Conservation (phyloP, 2,888 invertebrate genomes). For the Ochropleura plecta region DNA sequence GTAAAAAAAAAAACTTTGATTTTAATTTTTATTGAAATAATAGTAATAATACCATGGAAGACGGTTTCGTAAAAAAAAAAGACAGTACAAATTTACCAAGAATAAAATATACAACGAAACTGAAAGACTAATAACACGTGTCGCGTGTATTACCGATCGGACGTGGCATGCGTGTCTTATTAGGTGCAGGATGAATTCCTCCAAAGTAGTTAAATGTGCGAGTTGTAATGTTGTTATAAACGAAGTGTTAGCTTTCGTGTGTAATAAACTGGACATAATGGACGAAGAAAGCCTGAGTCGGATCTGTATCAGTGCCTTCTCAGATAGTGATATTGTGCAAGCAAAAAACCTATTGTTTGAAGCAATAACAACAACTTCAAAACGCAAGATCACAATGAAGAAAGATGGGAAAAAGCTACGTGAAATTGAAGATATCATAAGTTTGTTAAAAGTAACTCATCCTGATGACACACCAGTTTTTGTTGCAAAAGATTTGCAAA, state of each 20-base stretch:
- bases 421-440: constrained; percentile 7
- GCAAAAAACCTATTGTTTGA: neutral
- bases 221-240: constrained; percentile 4
- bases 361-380: neutral
- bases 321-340: constrained; percentile 13
- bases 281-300: neutral
- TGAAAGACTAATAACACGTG: too few relatives aligned
- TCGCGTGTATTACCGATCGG: neutral
- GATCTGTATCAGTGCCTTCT: constrained; percentile 8
- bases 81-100: too few relatives aligned
- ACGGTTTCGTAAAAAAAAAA: too few relatives aligned
- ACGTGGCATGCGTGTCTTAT: neutral
- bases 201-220: neutral
- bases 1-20: too few relatives aligned
- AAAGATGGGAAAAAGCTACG: constrained; percentile 6
- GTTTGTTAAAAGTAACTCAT: constrained; percentile 5
- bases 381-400: constrained; percentile 5
- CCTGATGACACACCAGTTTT: constrained; percentile 6
- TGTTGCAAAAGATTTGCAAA: constrained; percentile 5
- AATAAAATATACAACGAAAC: too few relatives aligned
- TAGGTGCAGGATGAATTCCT: constrained; percentile 3
- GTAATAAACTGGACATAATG: constrained; percentile 13
- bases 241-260: constrained; percentile 7
- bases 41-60: too few relatives aligned
- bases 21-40: too few relatives aligned